Evolutionary conservation across 2,797 vertebrate genomes (phyloP), one percentile per base, ranked within the genome.

Genomic region (Notolabrus celidotus): DNA sequence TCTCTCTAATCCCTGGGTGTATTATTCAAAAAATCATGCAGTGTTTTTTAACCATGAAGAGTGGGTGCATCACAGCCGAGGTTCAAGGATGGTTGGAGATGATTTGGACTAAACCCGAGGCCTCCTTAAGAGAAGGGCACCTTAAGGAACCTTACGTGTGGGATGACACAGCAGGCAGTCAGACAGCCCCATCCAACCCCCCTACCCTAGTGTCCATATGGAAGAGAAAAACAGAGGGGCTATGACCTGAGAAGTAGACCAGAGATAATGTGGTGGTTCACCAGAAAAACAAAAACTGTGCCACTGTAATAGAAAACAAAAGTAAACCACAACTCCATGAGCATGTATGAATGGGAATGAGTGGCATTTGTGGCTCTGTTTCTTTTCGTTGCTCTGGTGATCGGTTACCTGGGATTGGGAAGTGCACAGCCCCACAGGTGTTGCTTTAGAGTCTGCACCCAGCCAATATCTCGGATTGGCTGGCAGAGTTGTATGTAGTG

Each of bases 401-500:
- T 74, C 52, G 59, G 61, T 90, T 95, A 95, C 94, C 94, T 95
- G 89, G 93, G 91, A 86, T 94, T 74, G 73, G 94, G 92, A 59
- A 94, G 92, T 42, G 94, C 84, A 92, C 94, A 95, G 91, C 94
- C 93, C 94, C 94, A 95, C 87, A 95, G 93, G 86, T 95, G 94
- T 91, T 95, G 94, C 91, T 94, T 95, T 90, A 95, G 92, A 66
- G 94, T 95, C 93, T 95, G 94, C 92, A 95, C 94, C 94, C 94
- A 95, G 87, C 94, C 94, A 91, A 93, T 94, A 86, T 95, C 94
- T 89, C 93, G 91, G 92, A 95, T 94, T 93, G 94, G 94, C 93
- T 95, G 94, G 92, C 92, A 94, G 91, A 95, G 94, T 88, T 95
- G 94, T 92, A 95, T 92, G 94, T 95, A 94, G 94, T 95, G 93